Base-by-base conservation (phyloP, 1,140 invertebrate species). In the Centruroides vittatus region DNA sequence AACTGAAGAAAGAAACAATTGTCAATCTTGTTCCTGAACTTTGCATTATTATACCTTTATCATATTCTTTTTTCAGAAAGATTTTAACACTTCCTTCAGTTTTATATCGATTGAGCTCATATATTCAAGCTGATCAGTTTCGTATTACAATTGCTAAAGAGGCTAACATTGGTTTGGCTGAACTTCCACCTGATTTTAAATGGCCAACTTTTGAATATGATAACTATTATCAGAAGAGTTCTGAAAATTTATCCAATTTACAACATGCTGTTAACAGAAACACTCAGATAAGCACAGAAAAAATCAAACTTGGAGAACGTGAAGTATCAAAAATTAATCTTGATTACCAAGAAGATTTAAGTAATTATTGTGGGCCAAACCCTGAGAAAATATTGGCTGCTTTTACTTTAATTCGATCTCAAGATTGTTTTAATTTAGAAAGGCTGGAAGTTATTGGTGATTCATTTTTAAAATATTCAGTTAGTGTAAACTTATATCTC, bases 51-150 rank as follows among this genome's bases (percentile, higher is more conserved):
- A 95, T 99, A 80, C 93, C 94, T 2, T 95, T 98, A 75, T 85
- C 90, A 0, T 93, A 93, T 0, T 91, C 92, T 4, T 77, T 98
- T 6, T 99, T 96, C 94, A 82, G 91, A 61, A 92, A 97, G 71
- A 91, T 93, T 3, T 91, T 98, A 5, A 96, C 91, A 67, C 73
- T 99, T 55, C 96, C 96, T 3, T 94, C 93, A 66, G 88, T 98
- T 57, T 75, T 99, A 0, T 98, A 98, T 70, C 78, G 94, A 64
- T 82, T 97, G 35, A 98, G 98, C 74, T 88, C 86, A 2, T 76
- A 99, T 0, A 78, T 99, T 0, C 74, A 98, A 59, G 91, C 93
- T 6, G 90, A 98, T 76, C 88, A 98, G 74, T 87, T 99, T 54
- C 78, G 95, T 11, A 79, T 81, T 50, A 80, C 82, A 58, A 87